A percentile compares a stretch with the other conserved stretches of the same genome.
Evolutionary conservation across 2,113 vertebrate genomes (phyloP).

Genomic region (Ovibos moschatus): DNA sequence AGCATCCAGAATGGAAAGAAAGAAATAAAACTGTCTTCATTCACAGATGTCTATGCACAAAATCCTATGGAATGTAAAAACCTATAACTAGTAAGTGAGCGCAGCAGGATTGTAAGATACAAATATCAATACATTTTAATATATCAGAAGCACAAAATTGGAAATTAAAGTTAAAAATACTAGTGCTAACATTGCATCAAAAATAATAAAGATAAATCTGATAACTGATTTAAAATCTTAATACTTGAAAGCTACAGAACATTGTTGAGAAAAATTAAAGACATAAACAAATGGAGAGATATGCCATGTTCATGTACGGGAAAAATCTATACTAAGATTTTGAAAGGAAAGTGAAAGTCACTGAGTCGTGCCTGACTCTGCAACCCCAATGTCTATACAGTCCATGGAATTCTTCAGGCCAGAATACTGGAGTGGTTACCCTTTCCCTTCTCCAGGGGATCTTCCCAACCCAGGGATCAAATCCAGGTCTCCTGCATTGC

Average conservation of each 20-base stretch:
- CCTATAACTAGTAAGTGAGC: not conserved
- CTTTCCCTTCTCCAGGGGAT: not conserved
- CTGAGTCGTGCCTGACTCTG: fast-evolving
- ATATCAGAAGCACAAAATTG: not conserved
- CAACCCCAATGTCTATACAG: not conserved
- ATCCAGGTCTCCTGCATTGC: not conserved
- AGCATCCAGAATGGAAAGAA: not conserved
- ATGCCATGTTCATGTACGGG: not conserved
- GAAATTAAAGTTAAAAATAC: not conserved
- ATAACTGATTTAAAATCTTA: not conserved
- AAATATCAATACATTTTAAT: not conserved
- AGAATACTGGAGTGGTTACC: not conserved
- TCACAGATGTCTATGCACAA: not conserved
- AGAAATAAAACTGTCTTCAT: not conserved
- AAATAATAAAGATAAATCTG: not conserved
- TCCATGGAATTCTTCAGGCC: not conserved
- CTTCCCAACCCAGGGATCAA: not conserved
- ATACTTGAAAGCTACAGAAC: not conserved
- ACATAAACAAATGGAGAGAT: not conserved
- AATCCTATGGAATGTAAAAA: not conserved
- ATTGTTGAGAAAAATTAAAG: not conserved
- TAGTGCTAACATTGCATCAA: not conserved
- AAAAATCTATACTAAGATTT: not conserved
- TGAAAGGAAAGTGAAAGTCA: not conserved
- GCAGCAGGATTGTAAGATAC: not conserved